phyloP scores from a whole-genome alignment of 2,113 vertebrate species.

The Phaethon lepturus region DNA sequence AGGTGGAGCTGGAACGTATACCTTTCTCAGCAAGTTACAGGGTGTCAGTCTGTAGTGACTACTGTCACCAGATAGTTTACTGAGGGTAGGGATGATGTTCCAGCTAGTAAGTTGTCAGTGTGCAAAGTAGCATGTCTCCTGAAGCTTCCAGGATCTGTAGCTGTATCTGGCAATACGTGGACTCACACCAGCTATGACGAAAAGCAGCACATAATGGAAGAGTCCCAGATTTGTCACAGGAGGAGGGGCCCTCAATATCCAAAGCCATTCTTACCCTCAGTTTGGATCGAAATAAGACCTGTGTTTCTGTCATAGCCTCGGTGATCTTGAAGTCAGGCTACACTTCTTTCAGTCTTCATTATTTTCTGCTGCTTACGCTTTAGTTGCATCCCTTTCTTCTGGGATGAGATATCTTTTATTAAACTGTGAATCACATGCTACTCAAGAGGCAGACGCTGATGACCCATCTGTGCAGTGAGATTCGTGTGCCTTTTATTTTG shows the following conservation, averaged over 20 bases:
- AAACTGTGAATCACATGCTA: background rate
- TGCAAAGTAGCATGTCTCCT: background rate
- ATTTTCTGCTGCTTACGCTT: background rate
- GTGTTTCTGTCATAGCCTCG: background rate
- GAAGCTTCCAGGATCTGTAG: background rate
- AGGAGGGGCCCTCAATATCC: background rate
- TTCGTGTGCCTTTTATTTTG: background rate
- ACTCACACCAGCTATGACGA: background rate
- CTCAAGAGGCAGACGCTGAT: background rate
- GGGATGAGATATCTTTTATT: background rate
- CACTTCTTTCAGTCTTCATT: fast-evolving
- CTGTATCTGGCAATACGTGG: background rate
- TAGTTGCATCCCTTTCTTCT: background rate
- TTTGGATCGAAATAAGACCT: background rate
- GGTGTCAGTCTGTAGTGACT: background rate
- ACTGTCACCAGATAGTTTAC: background rate
- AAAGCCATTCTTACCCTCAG: background rate
- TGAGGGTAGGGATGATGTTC: background rate
- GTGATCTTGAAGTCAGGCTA: background rate
- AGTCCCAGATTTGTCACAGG: background rate
- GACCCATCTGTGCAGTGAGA: background rate
- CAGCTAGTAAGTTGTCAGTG: background rate
- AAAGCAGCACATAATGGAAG: background rate
- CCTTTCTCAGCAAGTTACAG: background rate
- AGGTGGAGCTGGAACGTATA: background rate